Base-by-base conservation (phyloP, 2,113 vertebrate species). In the Alligator mississippiensis region DNA sequence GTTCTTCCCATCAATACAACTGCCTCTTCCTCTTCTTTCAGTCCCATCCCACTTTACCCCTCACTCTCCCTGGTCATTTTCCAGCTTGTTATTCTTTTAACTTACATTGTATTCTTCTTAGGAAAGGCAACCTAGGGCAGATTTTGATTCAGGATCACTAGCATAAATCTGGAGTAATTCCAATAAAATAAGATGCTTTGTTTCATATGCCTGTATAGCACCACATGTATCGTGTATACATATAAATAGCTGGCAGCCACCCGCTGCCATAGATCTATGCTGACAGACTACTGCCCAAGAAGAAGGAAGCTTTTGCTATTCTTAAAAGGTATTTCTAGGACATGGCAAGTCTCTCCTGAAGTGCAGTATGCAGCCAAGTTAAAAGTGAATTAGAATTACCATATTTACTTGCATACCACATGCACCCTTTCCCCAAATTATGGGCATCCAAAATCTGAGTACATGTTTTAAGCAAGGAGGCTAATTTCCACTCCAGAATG, bases 131-230 rank as follows among this genome's bases (percentile, higher is more conserved):
- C 78, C 78, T 54, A 82, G 24, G 66, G 55, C 3, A 82, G 27
- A 59, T 3, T 28, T 74, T 1, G 0, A 0, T 11, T 16, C 17
- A 13, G 3, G 70, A 11, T 21, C n/a, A 60, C 0, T 74, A 57
- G 25, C 2, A 16, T 59, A 77, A 91, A 22, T 59, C 18, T n/a
- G 5, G n/a, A 75, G 80, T 1, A 1, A 25, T 4, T 58, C 66
- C 66, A 17, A 61, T 82, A 38, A 82, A 28, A 9, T 80, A 16
- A 13, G 8, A 47, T 47, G 47, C 47, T 28, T 90, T 90, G n/a
- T 6, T 83, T 90, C 80, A 47, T 74, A 11, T 86, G 47, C 94
- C 64, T 77, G 47, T 82, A 62, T 5, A 59, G 54, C 30, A 91
- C 3, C 12, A 25, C 15, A 28, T 64, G 59, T 60, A 57, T 5